phyloP scores from a whole-genome alignment of 2,888 invertebrate species.

The Corythucha ciliata region DNA sequence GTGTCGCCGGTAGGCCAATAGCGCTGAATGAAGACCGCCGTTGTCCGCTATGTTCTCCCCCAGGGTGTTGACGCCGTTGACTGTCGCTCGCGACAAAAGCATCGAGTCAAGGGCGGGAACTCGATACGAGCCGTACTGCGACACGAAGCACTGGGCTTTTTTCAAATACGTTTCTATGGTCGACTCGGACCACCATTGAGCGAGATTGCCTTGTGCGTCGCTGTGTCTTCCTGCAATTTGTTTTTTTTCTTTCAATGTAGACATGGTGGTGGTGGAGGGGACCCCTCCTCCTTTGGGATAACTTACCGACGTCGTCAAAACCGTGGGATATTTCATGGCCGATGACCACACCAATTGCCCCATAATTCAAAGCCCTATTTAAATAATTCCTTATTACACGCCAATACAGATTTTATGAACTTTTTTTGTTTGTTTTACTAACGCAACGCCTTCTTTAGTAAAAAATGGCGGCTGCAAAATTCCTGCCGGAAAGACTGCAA shows the following conservation, averaged over 20 bases:
- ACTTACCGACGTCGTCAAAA: slow-evolving; percentile 63
- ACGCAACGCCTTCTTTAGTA: slow-evolving; percentile 58
- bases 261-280: too few relatives aligned
- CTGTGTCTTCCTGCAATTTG: slow-evolving; percentile 66
- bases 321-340: slow-evolving; percentile 77
- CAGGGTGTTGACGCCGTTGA: slow-evolving; percentile 65
- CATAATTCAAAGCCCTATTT: slow-evolving; percentile 48
- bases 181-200: slow-evolving; percentile 64
- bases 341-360: slow-evolving; percentile 73
- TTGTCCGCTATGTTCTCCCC: slow-evolving; percentile 89
- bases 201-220: slow-evolving; percentile 72
- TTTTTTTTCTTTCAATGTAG: too few relatives aligned
- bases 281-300: too few relatives aligned
- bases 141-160: slow-evolving; percentile 60
- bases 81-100: slow-evolving; percentile 40
- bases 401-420: neutral
- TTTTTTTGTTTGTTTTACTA: slow-evolving; percentile 39
- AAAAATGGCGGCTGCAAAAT: slow-evolving; percentile 48
- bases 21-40: slow-evolving; percentile 74
- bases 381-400: neutral
- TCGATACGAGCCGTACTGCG: slow-evolving; percentile 58
- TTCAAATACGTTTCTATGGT: slow-evolving; percentile 58
- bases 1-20: slow-evolving; percentile 52
- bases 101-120: slow-evolving; percentile 52
- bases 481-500: slow-evolving; percentile 47